These are phyloP conservation scores for Dicaeum eximium DNA, from an alignment of 2,113 vertebrate species.

Conservation along the genomic window DNA sequence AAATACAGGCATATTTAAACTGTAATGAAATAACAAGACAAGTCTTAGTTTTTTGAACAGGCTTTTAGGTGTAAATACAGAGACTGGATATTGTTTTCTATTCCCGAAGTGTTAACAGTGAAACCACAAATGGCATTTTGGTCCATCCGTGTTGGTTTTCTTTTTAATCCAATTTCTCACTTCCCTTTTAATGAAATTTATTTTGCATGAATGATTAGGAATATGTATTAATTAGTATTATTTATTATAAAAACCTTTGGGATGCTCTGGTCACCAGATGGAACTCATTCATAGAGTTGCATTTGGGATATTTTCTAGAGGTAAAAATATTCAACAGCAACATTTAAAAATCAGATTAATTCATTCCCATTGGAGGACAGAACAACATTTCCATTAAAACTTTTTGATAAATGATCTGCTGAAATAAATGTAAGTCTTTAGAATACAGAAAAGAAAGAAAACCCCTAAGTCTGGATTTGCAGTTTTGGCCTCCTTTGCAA, in stretches of 20 bases:
- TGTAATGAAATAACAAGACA: background rate
- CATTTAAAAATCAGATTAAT: background rate
- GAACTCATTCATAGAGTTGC: background rate
- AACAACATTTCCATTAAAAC: background rate
- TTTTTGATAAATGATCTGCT: background rate
- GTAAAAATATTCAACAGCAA: background rate
- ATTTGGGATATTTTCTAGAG: background rate
- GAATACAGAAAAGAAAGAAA: background rate
- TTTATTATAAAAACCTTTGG: background rate
- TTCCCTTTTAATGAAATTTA: background rate
- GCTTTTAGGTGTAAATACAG: background rate
- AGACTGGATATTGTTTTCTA: background rate
- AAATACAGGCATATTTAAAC: background rate
- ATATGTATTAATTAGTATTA: background rate
- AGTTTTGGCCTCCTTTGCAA: background rate
- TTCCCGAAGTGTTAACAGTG: background rate
- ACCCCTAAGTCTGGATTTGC: background rate
- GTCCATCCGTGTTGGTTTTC: background rate
- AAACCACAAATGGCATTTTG: background rate
- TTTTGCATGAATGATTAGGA: background rate
- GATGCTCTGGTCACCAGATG: background rate
- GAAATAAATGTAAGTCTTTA: background rate
- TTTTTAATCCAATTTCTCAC: background rate
- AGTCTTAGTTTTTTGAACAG: background rate
- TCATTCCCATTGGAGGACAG: background rate